Evolutionary conservation across 2,888 invertebrate genomes (phyloP), one percentile per base, ranked within the genome.

Genomic region (Epiblema foenella): DNA sequence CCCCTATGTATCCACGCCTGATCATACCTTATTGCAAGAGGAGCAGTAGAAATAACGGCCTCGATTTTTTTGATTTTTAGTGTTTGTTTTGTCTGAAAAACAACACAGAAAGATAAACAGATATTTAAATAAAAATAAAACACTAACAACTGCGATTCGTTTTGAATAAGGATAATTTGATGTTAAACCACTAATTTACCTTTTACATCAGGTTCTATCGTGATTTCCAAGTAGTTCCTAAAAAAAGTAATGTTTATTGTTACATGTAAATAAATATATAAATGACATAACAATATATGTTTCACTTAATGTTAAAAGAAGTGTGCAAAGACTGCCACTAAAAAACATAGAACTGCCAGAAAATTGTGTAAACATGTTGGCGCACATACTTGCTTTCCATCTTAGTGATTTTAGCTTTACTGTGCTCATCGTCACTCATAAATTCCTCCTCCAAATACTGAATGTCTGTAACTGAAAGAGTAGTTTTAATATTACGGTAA

Each of bases 361-460:
- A 11, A 5, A 1, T 20, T 52, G 20, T 24, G 12, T 3, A 1
- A 8, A 1, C 8, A 59, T 42, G 15, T 42, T 15, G 11, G 42
- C 29, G 0, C 8, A 65, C 60, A 68, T 72, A 49, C 67, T 56
- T 58, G 18, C 46, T 68, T 46, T 62, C 60, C 11, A 18, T 49
- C 20, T 29, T 10, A 1, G 2, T 65, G 12, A n/a, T 24, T 29
- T 17, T 20, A 8, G 18, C 15, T 20, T 33, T 37, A 3, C 12
- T 42, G 9, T 15, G 11, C 7, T 70, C 65, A 12, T 65, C 60
- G 11, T 73, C 74, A 59, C 60, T 68, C 29, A 58, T 60, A 15
- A 51, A 42, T 17, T 60, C 68, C 15, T 75, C 75, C n/a, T 75
- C 75, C 57, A 75, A 69, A 69, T 75, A 75, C 51, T 75, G 71